These are phyloP conservation scores for Operophtera brumata DNA, from an alignment of 2,888 invertebrate genomes.

Conservation along the genomic window DNA sequence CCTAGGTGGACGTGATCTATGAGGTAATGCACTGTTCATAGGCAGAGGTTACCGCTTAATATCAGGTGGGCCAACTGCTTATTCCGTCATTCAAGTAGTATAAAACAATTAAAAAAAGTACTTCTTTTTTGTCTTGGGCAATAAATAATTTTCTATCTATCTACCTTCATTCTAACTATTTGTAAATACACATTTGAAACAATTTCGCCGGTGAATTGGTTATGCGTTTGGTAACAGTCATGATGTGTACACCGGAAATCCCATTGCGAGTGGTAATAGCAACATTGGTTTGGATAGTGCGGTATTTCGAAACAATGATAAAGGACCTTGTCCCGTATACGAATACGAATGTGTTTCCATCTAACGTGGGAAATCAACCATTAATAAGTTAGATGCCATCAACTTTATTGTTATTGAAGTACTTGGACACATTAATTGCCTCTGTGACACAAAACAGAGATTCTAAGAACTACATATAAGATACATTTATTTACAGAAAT, in stretches of 20 bases:
- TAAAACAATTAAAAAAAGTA: too few relatives aligned
- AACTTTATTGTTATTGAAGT: not conserved
- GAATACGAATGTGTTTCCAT: constrained; percentile 9
- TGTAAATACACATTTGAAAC: not conserved
- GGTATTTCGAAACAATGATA: constrained; percentile 9
- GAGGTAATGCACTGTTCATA: too few relatives aligned
- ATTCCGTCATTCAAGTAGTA: too few relatives aligned
- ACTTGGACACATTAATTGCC: not conserved
- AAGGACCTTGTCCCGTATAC: constrained; percentile 10
- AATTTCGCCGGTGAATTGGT: constrained; percentile 6
- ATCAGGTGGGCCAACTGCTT: too few relatives aligned
- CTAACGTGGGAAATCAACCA: constrained; percentile 4
- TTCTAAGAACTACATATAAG: too few relatives aligned
- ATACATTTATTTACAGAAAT: too few relatives aligned
- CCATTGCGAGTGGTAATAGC: constrained; percentile 14
- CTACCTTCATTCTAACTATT: too few relatives aligned
- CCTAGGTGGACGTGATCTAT: too few relatives aligned
- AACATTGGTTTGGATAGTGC: constrained; percentile 6
- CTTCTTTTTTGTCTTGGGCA: too few relatives aligned
- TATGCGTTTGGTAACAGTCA: constrained; percentile 14
- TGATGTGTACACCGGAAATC: constrained; percentile 21
- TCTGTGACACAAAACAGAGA: not conserved
- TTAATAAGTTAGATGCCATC: not conserved
- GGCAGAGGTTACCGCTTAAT: too few relatives aligned
- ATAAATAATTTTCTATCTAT: too few relatives aligned